phyloP scores from a whole-genome alignment of 2,888 invertebrate genomes.

The Nephrotoma appendiculata region DNA sequence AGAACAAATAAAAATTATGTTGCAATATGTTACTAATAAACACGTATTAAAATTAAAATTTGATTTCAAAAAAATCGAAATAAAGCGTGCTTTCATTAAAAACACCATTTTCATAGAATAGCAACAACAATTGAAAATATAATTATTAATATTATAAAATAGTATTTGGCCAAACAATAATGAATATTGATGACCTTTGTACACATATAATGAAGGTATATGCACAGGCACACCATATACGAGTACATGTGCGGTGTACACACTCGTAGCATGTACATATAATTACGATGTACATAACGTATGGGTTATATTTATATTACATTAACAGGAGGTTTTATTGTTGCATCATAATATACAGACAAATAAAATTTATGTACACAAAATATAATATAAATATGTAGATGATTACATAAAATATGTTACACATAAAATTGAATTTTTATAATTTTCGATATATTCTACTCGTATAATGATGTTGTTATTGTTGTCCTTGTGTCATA shows the following conservation, averaged over 20 bases:
- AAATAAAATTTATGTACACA: neutral
- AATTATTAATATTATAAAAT: neutral
- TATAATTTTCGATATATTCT: neutral
- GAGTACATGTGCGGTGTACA: no score
- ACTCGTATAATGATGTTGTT: neutral
- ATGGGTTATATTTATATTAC: neutral
- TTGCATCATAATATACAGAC: neutral
- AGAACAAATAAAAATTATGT: neutral
- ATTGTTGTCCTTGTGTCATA: neutral
- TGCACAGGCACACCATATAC: neutral
- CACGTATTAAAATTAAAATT: neutral
- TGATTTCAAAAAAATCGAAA: neutral
- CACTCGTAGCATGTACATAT: neutral
- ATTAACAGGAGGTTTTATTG: neutral
- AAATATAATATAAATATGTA: neutral
- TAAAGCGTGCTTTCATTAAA: neutral
- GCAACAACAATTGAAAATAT: neutral
- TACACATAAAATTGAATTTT: neutral
- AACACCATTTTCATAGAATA: neutral
- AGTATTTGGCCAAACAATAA: neutral
- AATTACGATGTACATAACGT: neutral
- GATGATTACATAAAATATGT: neutral
- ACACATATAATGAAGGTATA: neutral
- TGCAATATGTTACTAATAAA: neutral
- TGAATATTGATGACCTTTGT: neutral